A percentile compares a stretch with the other conserved stretches of the same genome.
These are phyloP conservation scores for Pseudomugil gertrudae DNA, from an alignment of 2,797 vertebrate species.

Conservation along the genomic window DNA sequence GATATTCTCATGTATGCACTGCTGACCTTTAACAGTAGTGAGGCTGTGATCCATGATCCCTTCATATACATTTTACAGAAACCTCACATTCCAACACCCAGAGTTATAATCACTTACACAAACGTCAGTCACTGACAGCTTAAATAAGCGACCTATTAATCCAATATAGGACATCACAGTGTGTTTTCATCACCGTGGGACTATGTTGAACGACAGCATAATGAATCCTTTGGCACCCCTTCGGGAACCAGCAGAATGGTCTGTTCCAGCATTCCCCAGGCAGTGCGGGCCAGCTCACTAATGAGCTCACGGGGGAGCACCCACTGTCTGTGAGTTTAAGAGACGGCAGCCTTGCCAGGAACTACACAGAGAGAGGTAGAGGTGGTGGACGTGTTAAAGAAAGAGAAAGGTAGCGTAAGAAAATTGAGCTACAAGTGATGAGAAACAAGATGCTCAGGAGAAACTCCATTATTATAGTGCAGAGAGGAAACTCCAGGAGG, in stretches of 20 bases:
- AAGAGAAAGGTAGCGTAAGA: conserved; percentile 34
- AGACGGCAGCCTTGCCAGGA: conserved; percentile 74
- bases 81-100: conserved; percentile 24
- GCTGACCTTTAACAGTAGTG: conserved; percentile 30
- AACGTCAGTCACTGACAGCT: conserved; percentile 38
- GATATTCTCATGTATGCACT: conserved; percentile 9
- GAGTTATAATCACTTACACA: conserved; percentile 38
- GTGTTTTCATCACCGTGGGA: conserved; percentile 53
- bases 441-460: conserved; percentile 68
- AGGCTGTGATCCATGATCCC: conserved; percentile 34
- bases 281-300: conserved; percentile 73
- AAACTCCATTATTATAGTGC: conserved; percentile 67
- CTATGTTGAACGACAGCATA: conserved; percentile 46
- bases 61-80: conserved; percentile 32
- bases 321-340: conserved; percentile 75
- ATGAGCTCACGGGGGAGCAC: conserved; percentile 81
- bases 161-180: conserved; percentile 67
- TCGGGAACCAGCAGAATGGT: conserved; percentile 70
- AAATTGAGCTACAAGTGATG: conserved; percentile 57
- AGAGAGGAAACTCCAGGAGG: conserved; percentile 56
- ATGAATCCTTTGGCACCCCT: conserved; percentile 75
- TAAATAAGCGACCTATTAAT: conserved; percentile 64
- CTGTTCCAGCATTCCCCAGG: conserved; percentile 73
- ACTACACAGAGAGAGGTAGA: conserved; percentile 60
- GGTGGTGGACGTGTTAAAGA: conserved; percentile 11